phyloP scores from a whole-genome alignment of 2,888 invertebrate species.

The Acrobasis suavella region DNA sequence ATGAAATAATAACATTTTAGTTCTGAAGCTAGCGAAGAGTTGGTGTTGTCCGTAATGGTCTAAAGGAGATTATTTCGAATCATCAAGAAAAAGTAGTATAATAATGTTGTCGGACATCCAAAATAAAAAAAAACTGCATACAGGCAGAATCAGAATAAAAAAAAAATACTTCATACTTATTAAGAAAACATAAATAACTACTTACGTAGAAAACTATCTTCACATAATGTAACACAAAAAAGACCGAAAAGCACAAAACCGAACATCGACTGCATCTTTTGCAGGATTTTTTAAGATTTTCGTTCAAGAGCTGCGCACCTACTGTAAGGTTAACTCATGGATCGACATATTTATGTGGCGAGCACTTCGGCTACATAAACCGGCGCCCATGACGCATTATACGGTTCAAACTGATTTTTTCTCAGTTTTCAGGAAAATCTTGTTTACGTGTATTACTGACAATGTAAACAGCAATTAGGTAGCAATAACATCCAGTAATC shows the following conservation, averaged over 20 bases:
- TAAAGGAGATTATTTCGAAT: too few relatives aligned
- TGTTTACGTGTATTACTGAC: conserved; percentile 1
- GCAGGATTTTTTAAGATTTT: conserved; percentile 37
- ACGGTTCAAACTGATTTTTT: not conserved
- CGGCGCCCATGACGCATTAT: conserved; percentile 7
- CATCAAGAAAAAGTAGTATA: too few relatives aligned
- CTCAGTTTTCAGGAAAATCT: conserved; percentile 15
- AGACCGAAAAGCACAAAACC: conserved; percentile 50
- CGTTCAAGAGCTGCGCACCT: conserved; percentile 52
- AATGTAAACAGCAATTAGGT: conserved; percentile 10
- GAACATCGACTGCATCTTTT: conserved; percentile 50
- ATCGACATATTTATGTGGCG: conserved; percentile 57
- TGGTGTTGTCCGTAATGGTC: too few relatives aligned
- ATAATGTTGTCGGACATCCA: too few relatives aligned
- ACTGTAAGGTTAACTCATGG: conserved; percentile 49
- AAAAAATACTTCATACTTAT: too few relatives aligned
- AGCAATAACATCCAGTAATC: not conserved
- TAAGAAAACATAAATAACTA: conserved; percentile 29
- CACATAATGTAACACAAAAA: conserved; percentile 44
- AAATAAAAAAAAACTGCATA: too few relatives aligned
- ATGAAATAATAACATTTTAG: too few relatives aligned
- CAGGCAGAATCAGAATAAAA: too few relatives aligned
- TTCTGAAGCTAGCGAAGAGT: too few relatives aligned
- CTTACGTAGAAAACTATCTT: conserved; percentile 60
- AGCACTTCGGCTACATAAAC: conserved; percentile 12